A percentile compares a stretch with the other conserved stretches of the same genome.
Conservation (phyloP, 2,797 vertebrate species). For the Lutjanus campechanus region DNA sequence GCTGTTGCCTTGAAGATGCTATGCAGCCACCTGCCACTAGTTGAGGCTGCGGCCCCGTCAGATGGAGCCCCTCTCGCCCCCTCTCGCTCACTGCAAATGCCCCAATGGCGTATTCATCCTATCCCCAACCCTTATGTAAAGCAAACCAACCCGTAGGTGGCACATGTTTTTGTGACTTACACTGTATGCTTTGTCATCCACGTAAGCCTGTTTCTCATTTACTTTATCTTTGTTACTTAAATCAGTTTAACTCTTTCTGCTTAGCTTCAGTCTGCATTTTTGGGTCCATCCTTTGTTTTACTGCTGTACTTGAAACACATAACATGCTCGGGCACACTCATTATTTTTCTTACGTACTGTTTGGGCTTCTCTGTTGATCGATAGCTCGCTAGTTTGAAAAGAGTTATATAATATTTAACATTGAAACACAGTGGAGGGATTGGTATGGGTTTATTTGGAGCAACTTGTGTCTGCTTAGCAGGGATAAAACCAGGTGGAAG, state of each 20-base stretch:
- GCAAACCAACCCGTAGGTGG: not conserved
- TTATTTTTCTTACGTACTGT: not conserved
- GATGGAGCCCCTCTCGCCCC: too few relatives aligned
- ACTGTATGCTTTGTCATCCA: not conserved
- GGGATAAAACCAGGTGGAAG: slow-evolving; percentile 14
- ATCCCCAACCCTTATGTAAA: not conserved
- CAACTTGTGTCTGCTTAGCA: slow-evolving; percentile 18
- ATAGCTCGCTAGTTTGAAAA: slow-evolving; percentile 26
- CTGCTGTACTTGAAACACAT: too few relatives aligned
- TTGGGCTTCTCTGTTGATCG: slow-evolving; percentile 11
- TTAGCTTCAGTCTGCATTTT: too few relatives aligned
- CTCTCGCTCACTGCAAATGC: too few relatives aligned
- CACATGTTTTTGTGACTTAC: not conserved
- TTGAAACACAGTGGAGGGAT: not conserved
- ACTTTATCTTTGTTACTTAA: too few relatives aligned
- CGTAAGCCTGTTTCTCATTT: too few relatives aligned
- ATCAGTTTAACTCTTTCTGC: too few relatives aligned
- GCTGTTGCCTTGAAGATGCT: too few relatives aligned
- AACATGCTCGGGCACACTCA: not conserved
- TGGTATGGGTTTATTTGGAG: slow-evolving; percentile 9
- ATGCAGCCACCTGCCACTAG: too few relatives aligned
- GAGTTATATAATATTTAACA: slow-evolving; percentile 16
- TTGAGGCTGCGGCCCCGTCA: too few relatives aligned
- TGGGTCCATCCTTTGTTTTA: too few relatives aligned
- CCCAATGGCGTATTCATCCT: too few relatives aligned